Evolutionary conservation across 1,140 invertebrate genomes (phyloP).

Genomic region (Cotesia typhae): DNA sequence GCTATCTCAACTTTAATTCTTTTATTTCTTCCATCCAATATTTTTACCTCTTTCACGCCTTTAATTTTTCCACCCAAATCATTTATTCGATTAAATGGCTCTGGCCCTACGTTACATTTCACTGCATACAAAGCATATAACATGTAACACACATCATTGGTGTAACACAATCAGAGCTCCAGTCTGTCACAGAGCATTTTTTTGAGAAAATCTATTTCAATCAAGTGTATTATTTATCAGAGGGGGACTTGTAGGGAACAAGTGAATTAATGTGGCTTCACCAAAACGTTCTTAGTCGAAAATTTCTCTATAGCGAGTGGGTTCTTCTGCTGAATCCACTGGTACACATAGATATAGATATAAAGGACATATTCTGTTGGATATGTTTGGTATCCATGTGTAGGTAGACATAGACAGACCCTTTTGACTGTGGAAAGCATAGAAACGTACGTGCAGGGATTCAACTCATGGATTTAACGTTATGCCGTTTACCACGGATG

Average conservation of each 20-base stretch:
- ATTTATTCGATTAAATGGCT: constrained; percentile 27
- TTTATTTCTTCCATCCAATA: not conserved
- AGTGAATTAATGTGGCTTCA: constrained; percentile 28
- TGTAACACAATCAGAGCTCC: too few species aligned
- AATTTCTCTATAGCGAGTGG: not conserved
- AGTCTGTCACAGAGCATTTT: constrained; percentile 11
- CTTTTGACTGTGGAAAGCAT: not conserved
- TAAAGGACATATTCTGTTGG: too few species aligned
- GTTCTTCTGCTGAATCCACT: constrained; percentile 3
- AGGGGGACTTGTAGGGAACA: constrained; percentile 11
- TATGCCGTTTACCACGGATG: constrained; percentile 25
- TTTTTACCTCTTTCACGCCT: constrained; percentile 16
- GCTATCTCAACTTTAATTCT: constrained; percentile 13
- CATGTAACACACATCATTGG: constrained; percentile 8
- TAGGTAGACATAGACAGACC: not conserved
- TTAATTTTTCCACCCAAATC: constrained; percentile 13
- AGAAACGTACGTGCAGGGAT: constrained; percentile 30
- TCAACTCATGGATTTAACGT: constrained; percentile 30
- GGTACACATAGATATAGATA: too few species aligned
- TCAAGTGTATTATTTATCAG: constrained; percentile 11
- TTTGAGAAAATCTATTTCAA: constrained; percentile 14
- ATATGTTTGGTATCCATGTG: not conserved
- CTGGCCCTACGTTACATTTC: not conserved
- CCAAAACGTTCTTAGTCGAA: constrained; percentile 2
- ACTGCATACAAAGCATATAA: not conserved